phyloP scores from a whole-genome alignment of 2,888 invertebrate genomes.

The Taphrorychus bicolor region DNA sequence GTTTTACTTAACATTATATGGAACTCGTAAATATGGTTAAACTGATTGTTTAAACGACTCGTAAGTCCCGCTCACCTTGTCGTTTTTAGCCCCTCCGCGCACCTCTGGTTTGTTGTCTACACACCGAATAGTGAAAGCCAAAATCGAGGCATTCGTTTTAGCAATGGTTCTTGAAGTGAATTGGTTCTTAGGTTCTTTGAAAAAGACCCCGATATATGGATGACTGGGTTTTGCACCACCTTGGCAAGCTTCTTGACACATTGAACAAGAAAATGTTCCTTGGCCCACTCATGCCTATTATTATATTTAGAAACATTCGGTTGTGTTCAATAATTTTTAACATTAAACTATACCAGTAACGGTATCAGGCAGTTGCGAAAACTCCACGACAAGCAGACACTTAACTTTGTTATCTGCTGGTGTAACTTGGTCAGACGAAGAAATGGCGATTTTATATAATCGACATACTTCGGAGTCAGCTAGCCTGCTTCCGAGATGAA shows the following conservation, averaged over 20 bases:
- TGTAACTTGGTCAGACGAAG: constrained; percentile 24
- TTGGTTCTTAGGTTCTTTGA: neutral
- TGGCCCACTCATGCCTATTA: neutral
- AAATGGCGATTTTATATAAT: constrained; percentile 34
- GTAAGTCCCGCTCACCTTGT: constrained; percentile 50
- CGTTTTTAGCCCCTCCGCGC: constrained; percentile 51
- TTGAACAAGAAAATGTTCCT: neutral
- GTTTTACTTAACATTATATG: constrained; percentile 38
- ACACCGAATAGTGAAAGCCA: constrained; percentile 32
- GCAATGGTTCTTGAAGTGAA: constrained; percentile 9
- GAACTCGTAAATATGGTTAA: constrained; percentile 43
- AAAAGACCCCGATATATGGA: neutral
- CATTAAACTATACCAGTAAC: neutral
- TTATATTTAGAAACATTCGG: neutral
- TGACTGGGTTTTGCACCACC: too few relatives aligned
- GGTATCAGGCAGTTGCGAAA: constrained; percentile 17
- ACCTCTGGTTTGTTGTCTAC: constrained; percentile 19
- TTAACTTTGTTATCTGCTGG: constrained; percentile 14
- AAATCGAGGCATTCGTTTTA: constrained; percentile 24
- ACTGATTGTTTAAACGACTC: constrained; percentile 44
- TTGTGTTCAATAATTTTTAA: neutral
- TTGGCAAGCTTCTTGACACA: too few relatives aligned
- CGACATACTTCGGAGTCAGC: constrained; percentile 31
- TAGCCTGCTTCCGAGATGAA: constrained; percentile 35
- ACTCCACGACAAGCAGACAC: constrained; percentile 11